Conservation (phyloP, 2,888 invertebrate species). For the Scaptomyza cyrtandrae region DNA sequence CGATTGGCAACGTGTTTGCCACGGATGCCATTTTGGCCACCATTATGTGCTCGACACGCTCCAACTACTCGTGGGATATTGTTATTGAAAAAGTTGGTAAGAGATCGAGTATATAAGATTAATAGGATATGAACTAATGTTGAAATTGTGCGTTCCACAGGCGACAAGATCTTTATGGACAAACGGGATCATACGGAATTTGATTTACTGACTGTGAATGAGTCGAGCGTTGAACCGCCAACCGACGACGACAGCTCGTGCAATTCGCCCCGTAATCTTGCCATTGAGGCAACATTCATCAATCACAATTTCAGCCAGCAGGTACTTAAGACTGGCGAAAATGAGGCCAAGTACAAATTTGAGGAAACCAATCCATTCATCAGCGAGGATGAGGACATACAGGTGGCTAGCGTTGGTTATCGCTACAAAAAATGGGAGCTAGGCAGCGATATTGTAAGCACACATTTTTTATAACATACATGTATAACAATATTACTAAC, state of each 20-base stretch:
- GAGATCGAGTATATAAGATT: conserved; percentile 25
- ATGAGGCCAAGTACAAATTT: conserved; percentile 94
- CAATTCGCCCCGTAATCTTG: conserved; percentile 98
- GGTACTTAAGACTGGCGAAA: conserved; percentile 88
- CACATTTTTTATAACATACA: conserved; percentile 35
- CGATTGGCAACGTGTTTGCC: conserved; percentile 98
- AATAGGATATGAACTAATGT: not conserved
- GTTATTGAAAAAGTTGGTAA: conserved; percentile 96
- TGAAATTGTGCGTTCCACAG: conserved; percentile 78
- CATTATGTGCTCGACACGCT: conserved; percentile 99
- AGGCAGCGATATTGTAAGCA: conserved; percentile 94
- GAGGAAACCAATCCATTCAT: conserved; percentile 97
- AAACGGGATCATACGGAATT: conserved; percentile 99
- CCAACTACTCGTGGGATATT: conserved; percentile 99
- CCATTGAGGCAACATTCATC: conserved; percentile 99
- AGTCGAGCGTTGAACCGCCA: conserved; percentile 99
- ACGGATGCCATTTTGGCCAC: conserved; percentile 99
- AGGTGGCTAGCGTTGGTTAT: conserved; percentile 98
- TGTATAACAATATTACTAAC: not conserved
- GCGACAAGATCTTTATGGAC: conserved; percentile 98
- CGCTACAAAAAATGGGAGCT: conserved; percentile 99
- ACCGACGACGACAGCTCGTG: conserved; percentile 97
- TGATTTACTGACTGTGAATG: conserved; percentile 98
- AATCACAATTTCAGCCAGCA: conserved; percentile 99
- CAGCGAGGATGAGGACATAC: conserved; percentile 95